Conservation (phyloP, 2,888 invertebrate species). For the Drosophila merina region DNA sequence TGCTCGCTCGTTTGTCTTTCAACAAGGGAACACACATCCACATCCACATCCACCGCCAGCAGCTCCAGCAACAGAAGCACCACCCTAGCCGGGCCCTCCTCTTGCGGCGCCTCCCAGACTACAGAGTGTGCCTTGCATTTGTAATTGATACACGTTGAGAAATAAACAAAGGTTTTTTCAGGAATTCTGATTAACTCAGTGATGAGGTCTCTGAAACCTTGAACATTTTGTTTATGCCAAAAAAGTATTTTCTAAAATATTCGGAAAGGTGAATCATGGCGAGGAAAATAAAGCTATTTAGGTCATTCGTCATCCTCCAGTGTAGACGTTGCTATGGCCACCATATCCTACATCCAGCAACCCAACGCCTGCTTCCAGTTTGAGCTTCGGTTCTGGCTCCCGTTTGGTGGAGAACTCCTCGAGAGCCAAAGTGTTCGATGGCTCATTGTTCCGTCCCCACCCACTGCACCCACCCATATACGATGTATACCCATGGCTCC, state of each 20-base stretch:
- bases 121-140: slow-evolving; percentile 69
- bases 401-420: neutral
- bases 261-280: neutral
- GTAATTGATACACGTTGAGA: slow-evolving; percentile 53
- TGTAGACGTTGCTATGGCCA: slow-evolving; percentile 23
- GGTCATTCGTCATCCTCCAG: neutral
- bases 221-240: too few relatives aligned
- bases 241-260: too few relatives aligned
- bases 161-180: slow-evolving; percentile 6
- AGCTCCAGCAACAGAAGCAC: slow-evolving; percentile 19
- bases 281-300: neutral
- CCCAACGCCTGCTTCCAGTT: slow-evolving; percentile 22
- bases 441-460: slow-evolving; percentile 25
- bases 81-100: slow-evolving; percentile 34
- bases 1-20: slow-evolving; percentile 75
- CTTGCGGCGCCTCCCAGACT: slow-evolving; percentile 65
- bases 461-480: slow-evolving; percentile 3
- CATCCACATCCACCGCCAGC: slow-evolving; percentile 25
- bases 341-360: slow-evolving; percentile 41
- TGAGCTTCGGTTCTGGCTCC: slow-evolving; percentile 17
- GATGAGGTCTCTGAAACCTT: too few relatives aligned
- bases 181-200: too few relatives aligned
- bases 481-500: slow-evolving; percentile 13
- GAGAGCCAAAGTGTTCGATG: slow-evolving; percentile 27
- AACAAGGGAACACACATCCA: slow-evolving; percentile 47